phyloP scores from a whole-genome alignment of 92 coral and sea anemone species.

The Muricea muricata region DNA sequence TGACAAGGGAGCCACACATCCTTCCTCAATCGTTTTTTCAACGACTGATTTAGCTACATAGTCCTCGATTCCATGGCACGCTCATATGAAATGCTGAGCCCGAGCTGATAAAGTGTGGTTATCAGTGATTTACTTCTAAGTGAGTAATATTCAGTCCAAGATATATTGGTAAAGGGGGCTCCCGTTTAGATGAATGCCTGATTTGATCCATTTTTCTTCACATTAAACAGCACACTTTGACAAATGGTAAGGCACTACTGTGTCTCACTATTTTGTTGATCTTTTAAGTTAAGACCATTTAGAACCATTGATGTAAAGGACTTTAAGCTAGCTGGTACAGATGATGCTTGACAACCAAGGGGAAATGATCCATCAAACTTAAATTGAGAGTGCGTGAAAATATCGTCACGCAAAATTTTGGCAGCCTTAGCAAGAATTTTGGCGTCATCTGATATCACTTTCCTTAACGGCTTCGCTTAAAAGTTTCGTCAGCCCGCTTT shows the following conservation, averaged over 20 bases:
- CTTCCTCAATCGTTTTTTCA: conserved; percentile 15
- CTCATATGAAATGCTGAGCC: conserved; percentile 21
- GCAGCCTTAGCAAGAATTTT: background rate
- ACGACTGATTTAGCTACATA: conserved; percentile 7
- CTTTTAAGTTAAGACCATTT: conserved; percentile 39
- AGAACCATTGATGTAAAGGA: background rate
- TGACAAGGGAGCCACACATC: background rate
- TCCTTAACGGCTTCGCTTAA: background rate
- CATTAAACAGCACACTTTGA: background rate
- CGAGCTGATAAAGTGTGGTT: background rate
- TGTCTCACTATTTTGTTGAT: background rate
- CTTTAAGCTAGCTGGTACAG: background rate
- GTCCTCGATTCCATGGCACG: conserved; percentile 22
- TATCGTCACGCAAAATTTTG: background rate
- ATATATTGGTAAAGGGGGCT: conserved; percentile 20
- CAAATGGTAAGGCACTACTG: conserved; percentile 8
- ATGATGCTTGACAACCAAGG: background rate
- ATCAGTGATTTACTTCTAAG: conserved; percentile 11
- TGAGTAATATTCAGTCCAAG: background rate
- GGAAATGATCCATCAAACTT: background rate
- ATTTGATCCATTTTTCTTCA: background rate
- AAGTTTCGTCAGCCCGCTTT: background rate
- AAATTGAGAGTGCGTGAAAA: background rate
- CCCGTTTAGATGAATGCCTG: conserved; percentile 1
- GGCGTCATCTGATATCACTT: background rate